A percentile compares a stretch with the other conserved stretches of the same genome.
Conservation (phyloP, 2,888 invertebrate species). For the Epirrhoe alternata region DNA sequence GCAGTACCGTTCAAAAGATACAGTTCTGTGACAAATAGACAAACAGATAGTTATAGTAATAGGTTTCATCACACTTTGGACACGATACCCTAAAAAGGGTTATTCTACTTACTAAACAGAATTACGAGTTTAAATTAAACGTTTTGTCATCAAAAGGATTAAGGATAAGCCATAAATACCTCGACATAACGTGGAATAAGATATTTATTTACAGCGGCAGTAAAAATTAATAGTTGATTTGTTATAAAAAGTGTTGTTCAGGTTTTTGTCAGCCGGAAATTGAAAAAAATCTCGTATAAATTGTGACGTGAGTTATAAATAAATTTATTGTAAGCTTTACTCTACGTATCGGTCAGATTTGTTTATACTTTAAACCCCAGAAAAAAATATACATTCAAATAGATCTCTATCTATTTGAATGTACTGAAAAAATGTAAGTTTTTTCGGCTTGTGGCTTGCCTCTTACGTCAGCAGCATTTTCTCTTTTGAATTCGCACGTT, state of each 20-base stretch:
- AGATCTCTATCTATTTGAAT: background rate
- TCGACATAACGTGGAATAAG: conserved; percentile 49
- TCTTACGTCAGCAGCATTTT: no score
- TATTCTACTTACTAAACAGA: conserved; percentile 56
- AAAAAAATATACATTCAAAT: background rate
- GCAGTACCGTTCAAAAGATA: no score
- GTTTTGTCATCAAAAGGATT: conserved; percentile 76
- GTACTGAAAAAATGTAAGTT: no score
- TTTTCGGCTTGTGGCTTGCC: no score
- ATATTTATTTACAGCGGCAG: conserved; percentile 41
- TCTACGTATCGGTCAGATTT: background rate
- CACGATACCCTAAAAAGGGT: conserved; percentile 41
- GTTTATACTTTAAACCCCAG: background rate
- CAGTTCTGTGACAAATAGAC: no score
- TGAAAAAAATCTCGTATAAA: conserved; percentile 20
- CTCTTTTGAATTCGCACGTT: no score
- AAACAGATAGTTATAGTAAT: no score
- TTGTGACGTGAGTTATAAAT: conserved; percentile 9
- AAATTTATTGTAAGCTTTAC: background rate
- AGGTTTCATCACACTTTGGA: no score
- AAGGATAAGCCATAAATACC: conserved; percentile 62
- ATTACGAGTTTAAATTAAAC: conserved; percentile 71
- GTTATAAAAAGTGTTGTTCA: conserved; percentile 40
- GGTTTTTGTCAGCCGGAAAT: conserved; percentile 38
- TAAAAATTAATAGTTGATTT: conserved; percentile 44